Evolutionary conservation across 2,888 invertebrate species (phyloP).

Genomic region (Gasteruption jaculator): DNA sequence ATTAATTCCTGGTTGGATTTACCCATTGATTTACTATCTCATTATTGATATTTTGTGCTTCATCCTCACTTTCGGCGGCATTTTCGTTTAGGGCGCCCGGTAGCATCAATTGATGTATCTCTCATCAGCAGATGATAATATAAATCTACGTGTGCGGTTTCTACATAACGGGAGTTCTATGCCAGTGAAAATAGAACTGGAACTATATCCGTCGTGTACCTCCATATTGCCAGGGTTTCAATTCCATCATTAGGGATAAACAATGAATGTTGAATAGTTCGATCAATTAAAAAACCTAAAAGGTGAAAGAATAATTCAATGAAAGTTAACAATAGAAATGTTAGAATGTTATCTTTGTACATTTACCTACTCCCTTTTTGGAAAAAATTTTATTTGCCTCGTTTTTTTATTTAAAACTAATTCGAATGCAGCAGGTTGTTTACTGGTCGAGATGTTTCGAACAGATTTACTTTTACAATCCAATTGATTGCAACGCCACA

Average conservation of each 20-base stretch:
- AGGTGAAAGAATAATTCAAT: slow-evolving; percentile 6
- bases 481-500: no score
- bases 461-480: no score
- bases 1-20: slow-evolving; percentile 3
- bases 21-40: slow-evolving; percentile 1
- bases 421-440: no score
- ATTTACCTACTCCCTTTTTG: no score
- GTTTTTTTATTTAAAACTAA: no score
- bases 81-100: slow-evolving; percentile 6
- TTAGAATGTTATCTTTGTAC: slow-evolving; percentile 2
- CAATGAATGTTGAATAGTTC: no score
- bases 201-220: slow-evolving; percentile 8
- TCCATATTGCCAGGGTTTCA: no score
- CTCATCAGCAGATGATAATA: slow-evolving; percentile 5
- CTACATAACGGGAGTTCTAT: slow-evolving; percentile 10
- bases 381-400: no score
- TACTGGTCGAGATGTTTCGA: no score
- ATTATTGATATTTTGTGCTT: not conserved
- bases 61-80: slow-evolving; percentile 6
- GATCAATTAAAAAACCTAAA: slow-evolving; percentile 5
- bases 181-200: slow-evolving; percentile 8
- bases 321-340: slow-evolving; percentile 1
- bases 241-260: no score
- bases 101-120: slow-evolving; percentile 5
- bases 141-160: slow-evolving; percentile 9